A percentile compares a stretch with the other conserved stretches of the same genome.
Conservation (phyloP, 2,113 vertebrate genomes). For the Toxotes chatareus region DNA sequence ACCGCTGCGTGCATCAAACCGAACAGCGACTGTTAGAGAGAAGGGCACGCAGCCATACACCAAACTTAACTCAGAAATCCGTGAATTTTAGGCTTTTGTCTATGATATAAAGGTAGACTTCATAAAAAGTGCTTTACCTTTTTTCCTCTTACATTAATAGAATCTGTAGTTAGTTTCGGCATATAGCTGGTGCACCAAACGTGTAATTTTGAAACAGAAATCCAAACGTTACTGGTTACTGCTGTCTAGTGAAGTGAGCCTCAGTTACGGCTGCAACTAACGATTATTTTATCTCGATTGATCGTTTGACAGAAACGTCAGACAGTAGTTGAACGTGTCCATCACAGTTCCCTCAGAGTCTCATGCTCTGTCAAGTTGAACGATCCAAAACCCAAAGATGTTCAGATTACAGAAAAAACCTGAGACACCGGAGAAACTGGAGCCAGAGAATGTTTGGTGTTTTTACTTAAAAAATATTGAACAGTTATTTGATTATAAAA, state of each 20-base stretch:
- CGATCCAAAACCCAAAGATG: too few relatives aligned
- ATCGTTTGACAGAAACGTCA: too few relatives aligned
- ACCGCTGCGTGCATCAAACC: not conserved
- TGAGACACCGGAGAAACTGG: too few relatives aligned
- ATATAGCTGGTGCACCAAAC: not conserved
- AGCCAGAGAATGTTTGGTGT: too few relatives aligned
- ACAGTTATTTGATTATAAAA: too few relatives aligned
- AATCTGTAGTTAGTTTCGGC: not conserved
- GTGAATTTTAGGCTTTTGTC: rapidly evolving
- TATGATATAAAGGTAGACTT: rapidly evolving
- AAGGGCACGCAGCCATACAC: not conserved
- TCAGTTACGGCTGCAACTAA: too few relatives aligned
- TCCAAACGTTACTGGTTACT: not conserved
- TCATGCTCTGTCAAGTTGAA: too few relatives aligned
- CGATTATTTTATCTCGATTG: too few relatives aligned
- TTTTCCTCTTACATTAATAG: rapidly evolving
- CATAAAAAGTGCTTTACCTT: not conserved
- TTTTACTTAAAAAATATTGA: too few relatives aligned
- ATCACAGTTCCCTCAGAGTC: too few relatives aligned
- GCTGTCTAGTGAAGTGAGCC: not conserved
- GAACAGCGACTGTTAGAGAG: not conserved
- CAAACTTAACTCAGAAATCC: not conserved
- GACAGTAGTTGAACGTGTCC: too few relatives aligned
- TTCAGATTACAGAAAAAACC: too few relatives aligned
- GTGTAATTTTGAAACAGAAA: not conserved